Base-by-base conservation (phyloP, 2,888 invertebrate species). In the Ectemnius continuus region DNA sequence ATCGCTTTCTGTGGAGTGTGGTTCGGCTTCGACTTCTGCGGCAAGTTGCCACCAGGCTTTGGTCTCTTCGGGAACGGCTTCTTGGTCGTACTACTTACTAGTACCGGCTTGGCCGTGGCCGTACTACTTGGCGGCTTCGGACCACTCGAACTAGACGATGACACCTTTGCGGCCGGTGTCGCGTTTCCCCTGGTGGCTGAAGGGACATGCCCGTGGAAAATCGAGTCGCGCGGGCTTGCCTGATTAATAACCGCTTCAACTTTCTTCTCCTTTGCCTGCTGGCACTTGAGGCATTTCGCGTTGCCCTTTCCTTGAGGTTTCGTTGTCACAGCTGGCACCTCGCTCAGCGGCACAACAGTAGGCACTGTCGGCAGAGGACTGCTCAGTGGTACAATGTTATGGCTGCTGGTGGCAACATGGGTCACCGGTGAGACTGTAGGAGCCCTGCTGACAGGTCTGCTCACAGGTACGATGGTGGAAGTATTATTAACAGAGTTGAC, bases 21-120 rank as follows among this genome's bases (percentile, higher is more conserved):
- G 16, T 14, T 52, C n/a, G 52, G 6, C 14, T n/a, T 16, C 52
- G 4, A 36, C 36, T 36, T 36, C 36, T 36, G 36, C 36, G 36
- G 11, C 36, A 36, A 36, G 11, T 2, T 36, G 2, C 36, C 8
- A 11, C 5, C 36, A 6, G 36, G 11, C 26, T 23, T 69, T 47
- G 16, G 64, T 48, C 52, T 52, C 52, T 16, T 52, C n/a, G 11
- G 6, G 14, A 46, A 2, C 18, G 18, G 2, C 36, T 3, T 65
- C 23, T 65, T 36, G 6, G 70, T 70, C 48, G 36, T 48, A 18
- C 36, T 52, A 14, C 5, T 65, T 18, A 8, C 18, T 13, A 13
- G n/a, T 52, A 67, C 67, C 70, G 67, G n/a, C 6, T 5, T 4
- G 5, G 14, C 23, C 23, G 23, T 70, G 23, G 23, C 26, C 4